These are phyloP conservation scores for Emydocephalus ijimae DNA, from an alignment of 2,113 vertebrate genomes.

Conservation along the genomic window DNA sequence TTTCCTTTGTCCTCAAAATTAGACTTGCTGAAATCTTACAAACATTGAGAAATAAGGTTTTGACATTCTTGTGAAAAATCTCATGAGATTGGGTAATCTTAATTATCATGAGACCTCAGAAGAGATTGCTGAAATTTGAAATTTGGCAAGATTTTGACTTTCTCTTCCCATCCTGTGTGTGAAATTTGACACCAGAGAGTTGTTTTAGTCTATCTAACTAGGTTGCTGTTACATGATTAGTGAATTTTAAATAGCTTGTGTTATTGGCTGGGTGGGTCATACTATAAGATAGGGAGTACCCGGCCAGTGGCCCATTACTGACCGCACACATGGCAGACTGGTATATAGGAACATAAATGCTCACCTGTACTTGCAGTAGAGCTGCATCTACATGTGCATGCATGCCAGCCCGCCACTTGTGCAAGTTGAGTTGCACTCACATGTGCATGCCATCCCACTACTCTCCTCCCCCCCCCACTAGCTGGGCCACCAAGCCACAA, in stretches of 20 bases:
- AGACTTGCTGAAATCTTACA: background rate
- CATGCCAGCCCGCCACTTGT: too few relatives aligned
- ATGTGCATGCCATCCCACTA: too few relatives aligned
- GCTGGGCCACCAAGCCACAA: too few relatives aligned
- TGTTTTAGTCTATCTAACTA: background rate
- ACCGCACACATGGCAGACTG: too few relatives aligned
- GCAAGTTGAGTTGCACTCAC: too few relatives aligned
- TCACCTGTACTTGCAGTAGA: too few relatives aligned
- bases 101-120: background rate
- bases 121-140: background rate
- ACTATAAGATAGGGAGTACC: background rate
- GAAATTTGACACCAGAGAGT: background rate
- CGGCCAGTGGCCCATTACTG: too few relatives aligned
- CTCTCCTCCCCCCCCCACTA: too few relatives aligned
- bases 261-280: background rate
- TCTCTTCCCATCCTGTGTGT: background rate
- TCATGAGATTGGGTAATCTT: background rate
- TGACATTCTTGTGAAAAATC: background rate
- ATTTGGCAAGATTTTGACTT: background rate
- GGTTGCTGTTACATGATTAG: background rate
- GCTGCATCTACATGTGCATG: too few relatives aligned
- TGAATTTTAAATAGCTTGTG: background rate
- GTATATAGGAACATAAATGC: too few relatives aligned
- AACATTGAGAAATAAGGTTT: background rate
- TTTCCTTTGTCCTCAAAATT: background rate